phyloP scores from a whole-genome alignment of 2,797 vertebrate genomes.

The Poeciliopsis gracilis region DNA sequence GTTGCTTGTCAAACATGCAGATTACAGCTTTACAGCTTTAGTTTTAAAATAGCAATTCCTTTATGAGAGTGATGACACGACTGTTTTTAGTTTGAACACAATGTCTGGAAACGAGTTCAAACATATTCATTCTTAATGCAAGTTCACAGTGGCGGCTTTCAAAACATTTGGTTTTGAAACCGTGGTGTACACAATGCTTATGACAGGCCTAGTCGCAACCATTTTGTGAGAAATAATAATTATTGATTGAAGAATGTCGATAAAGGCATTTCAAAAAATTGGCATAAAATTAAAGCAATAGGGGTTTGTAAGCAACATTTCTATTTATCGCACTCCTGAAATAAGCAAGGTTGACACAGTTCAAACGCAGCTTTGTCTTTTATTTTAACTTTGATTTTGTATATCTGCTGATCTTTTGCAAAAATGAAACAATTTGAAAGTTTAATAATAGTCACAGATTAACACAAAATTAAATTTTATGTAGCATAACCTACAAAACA shows the following conservation, averaged over 20 bases:
- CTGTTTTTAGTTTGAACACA: not conserved
- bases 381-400: not conserved
- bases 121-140: not conserved
- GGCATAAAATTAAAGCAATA: not conserved
- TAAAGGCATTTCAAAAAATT: not conserved
- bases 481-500: not conserved
- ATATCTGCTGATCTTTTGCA: not conserved
- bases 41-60: not conserved
- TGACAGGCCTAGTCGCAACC: not conserved
- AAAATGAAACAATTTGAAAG: not conserved
- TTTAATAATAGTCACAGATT: not conserved
- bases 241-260: not conserved
- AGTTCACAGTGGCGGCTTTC: not conserved
- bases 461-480: not conserved
- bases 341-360: not conserved
- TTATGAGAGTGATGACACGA: not conserved
- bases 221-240: not conserved
- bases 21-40: not conserved
- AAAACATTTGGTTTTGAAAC: not conserved
- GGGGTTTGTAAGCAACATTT: not conserved
- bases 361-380: not conserved
- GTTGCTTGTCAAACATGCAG: not conserved
- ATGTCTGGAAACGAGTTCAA: not conserved
- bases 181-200: not conserved
- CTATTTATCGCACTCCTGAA: not conserved